Percentiles rank a stretch among this genome's conserved stretches.
phyloP scores from a whole-genome alignment of 1,140 invertebrate species.

The Trichonephila clavata region DNA sequence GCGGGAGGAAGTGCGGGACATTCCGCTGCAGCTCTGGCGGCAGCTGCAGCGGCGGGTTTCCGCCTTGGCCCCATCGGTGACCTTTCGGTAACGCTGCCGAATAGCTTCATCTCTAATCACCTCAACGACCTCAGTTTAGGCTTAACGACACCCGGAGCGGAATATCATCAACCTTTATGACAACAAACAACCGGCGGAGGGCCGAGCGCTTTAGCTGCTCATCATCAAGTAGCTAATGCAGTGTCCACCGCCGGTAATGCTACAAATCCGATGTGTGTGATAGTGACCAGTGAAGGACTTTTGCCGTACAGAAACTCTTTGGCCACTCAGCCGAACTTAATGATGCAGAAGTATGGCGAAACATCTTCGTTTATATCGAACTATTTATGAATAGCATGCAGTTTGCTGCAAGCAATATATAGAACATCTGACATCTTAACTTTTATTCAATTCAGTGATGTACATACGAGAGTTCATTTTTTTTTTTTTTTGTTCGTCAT shows the following conservation, averaged over 20 bases:
- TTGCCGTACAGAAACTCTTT: conserved; percentile 63
- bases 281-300: conserved; percentile 72
- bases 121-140: conserved; percentile 68
- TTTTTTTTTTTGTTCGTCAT: not conserved
- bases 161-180: conserved; percentile 73
- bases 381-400: conserved; percentile 47
- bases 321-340: conserved; percentile 29
- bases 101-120: conserved; percentile 55
- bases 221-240: conserved; percentile 55
- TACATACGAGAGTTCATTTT: not conserved
- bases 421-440: not conserved
- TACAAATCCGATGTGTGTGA: conserved; percentile 72
- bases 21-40: conserved; percentile 62
- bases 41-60: conserved; percentile 64
- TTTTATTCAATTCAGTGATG: not conserved
- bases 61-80: conserved; percentile 61
- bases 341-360: conserved; percentile 68
- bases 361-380: conserved; percentile 64
- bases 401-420: not conserved
- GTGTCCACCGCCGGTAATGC: conserved; percentile 60
- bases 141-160: conserved; percentile 43
- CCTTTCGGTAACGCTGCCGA: conserved; percentile 54
- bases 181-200: conserved; percentile 69
- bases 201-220: conserved; percentile 43
- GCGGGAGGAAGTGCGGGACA: conserved; percentile 28